Base-by-base conservation (phyloP, 2,113 vertebrate species). In the Pelvicachromis taeniatus region DNA sequence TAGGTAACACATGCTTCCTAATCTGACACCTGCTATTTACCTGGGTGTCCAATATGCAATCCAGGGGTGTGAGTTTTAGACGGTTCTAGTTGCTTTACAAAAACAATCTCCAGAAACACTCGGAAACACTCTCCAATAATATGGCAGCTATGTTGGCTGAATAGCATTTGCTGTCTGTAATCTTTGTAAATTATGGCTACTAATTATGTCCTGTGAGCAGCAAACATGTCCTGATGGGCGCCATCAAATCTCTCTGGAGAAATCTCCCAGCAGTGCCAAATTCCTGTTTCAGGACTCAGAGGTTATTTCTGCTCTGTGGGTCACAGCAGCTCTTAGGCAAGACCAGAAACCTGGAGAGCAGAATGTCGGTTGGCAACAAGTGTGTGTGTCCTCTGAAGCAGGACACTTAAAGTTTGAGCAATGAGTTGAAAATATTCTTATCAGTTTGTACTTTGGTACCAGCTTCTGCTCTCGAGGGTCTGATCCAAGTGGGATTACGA, bases 291-390 rank as follows among this genome's bases (percentile, higher is more conserved):
- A 88, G 87, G 85, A 91, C 82, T 94, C 93, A 88, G 63, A 59
- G 77, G 92, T 91, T 95, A 96, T 95, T 96, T 94, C 90, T 89
- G 92, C 78, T 88, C 80, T 83, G 50, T 81, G 79, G 90, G 85
- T 92, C 83, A 92, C 85, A 85, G 77, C 87, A 78, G 84, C 45
- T 85, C 87, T 35, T 31, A 31, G 75, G 55, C 61, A 56, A 89
- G 80, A 87, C 58, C 45, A 50, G 70, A 90, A 88, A 86, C 85
- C 91, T 84, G 85, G 81, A 84, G 86, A 78, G 87, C 82, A 82
- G 77, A 8, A n/a, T 54, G 78, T 21, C 12, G 12, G 9, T 23
- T 63, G 52, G 56, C 29, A 21, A n/a, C 75, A 81, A 53, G 3
- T 3, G 1, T 26, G 11, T 40, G 17, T 56, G 53, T 12, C 9